These are phyloP conservation scores for Dinoponera quadriceps DNA, from an alignment of 1,140 invertebrate genomes.

Conservation along the genomic window DNA sequence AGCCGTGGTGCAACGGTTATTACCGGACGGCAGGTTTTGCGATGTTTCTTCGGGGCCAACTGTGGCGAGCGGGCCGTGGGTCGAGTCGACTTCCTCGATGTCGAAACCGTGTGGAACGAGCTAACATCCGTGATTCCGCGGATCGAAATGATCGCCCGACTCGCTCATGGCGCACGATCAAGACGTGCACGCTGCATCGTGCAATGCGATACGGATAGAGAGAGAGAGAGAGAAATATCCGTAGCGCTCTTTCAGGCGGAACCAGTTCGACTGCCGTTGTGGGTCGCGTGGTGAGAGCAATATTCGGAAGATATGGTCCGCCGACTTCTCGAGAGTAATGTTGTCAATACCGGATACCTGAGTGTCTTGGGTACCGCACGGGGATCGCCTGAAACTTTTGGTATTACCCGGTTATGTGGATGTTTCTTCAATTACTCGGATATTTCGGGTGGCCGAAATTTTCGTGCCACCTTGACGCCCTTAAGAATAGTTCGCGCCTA, in stretches of 20 bases:
- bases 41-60: constrained; percentile 62
- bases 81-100: constrained; percentile 42
- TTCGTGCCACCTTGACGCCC: no score
- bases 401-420: no score
- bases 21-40: constrained; percentile 68
- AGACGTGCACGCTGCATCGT: constrained; percentile 23
- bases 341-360: no score
- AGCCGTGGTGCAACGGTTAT: constrained; percentile 67
- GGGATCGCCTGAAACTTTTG: no score
- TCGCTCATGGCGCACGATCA: constrained; percentile 45
- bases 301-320: constrained; percentile 25
- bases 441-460: no score
- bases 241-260: constrained; percentile 20
- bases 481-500: no score
- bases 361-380: no score
- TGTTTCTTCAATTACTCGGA: no score
- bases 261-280: constrained; percentile 18
- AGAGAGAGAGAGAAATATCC: constrained; percentile 28
- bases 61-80: constrained; percentile 43
- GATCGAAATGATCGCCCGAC: constrained; percentile 35
- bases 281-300: constrained; percentile 11
- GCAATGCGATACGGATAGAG: constrained; percentile 42
- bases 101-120: constrained; percentile 62
- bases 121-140: constrained; percentile 67
- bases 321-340: background rate